phyloP scores from a whole-genome alignment of 2,113 vertebrate genomes.

The Sterrhoptilus dennistouni region DNA sequence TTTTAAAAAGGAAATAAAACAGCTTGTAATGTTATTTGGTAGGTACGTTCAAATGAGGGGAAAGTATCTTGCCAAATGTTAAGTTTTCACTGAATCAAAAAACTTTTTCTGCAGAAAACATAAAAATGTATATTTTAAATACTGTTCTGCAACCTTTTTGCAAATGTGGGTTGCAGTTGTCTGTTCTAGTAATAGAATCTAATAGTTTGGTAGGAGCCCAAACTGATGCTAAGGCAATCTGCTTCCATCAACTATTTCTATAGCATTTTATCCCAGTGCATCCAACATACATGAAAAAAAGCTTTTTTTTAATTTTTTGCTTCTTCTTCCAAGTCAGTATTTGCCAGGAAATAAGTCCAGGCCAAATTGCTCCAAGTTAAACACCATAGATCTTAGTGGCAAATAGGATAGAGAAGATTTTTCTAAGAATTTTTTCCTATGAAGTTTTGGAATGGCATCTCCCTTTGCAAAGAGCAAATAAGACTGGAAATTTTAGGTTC shows the following conservation, averaged over 20 bases:
- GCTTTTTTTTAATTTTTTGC: background rate
- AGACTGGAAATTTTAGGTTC: background rate
- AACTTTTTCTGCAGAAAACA: background rate
- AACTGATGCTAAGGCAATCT: background rate
- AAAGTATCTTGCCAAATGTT: background rate
- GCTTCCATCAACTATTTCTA: background rate
- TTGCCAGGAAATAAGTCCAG: background rate
- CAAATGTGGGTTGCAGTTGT: background rate
- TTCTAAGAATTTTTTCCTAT: background rate
- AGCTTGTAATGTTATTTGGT: background rate
- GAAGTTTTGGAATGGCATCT: background rate
- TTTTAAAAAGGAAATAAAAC: background rate
- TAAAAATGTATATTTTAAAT: background rate
- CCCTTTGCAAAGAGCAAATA: background rate
- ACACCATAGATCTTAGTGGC: background rate
- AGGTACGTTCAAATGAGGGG: background rate
- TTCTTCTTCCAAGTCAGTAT: background rate
- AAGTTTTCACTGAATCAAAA: background rate
- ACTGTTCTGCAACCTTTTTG: background rate
- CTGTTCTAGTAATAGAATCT: background rate
- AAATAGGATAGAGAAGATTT: background rate
- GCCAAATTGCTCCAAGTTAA: background rate
- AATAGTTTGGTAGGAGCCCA: background rate
- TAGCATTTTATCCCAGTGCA: background rate
- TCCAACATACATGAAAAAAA: background rate